Percentiles rank a stretch among this genome's conserved stretches.
Evolutionary conservation across 1,140 invertebrate species (phyloP).

Genomic region (Lepidurus arcticus): DNA sequence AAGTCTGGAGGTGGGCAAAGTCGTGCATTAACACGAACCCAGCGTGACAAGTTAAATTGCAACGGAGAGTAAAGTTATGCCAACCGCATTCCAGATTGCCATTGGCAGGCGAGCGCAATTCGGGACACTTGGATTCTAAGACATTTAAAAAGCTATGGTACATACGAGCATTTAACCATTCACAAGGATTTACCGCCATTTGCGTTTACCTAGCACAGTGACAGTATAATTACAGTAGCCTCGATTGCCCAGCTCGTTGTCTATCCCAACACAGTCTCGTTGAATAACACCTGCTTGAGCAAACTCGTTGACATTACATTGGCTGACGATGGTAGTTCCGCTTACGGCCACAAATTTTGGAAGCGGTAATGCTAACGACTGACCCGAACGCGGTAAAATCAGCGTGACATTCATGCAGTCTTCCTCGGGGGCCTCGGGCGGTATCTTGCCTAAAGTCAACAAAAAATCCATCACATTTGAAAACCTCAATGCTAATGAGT

Average conservation of each 20-base stretch:
- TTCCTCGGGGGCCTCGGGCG: not conserved
- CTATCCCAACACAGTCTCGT: not conserved
- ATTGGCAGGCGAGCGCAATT: not conserved
- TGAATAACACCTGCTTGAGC: not conserved
- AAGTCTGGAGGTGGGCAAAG: not conserved
- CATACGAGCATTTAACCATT: too few species aligned
- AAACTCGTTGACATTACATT: not conserved
- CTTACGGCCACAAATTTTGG: not conserved
- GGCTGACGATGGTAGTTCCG: not conserved
- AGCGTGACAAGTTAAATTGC: not conserved
- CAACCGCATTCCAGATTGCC: not conserved
- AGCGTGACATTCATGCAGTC: conserved; percentile 11
- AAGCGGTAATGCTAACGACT: not conserved
- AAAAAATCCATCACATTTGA: not conserved
- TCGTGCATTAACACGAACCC: not conserved
- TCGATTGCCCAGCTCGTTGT: not conserved
- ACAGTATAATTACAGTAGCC: not conserved
- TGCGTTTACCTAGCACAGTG: not conserved
- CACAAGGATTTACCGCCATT: not conserved
- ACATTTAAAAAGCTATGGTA: not conserved
- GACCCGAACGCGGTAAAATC: not conserved
- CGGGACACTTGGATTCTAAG: conserved; percentile 4
- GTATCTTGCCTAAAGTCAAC: not conserved
- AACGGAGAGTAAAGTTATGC: not conserved
- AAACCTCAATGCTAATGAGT: not conserved